Percentiles rank a stretch among this genome's conserved stretches.
These are phyloP conservation scores for Oryctes rhinoceros DNA, from an alignment of 1,140 invertebrate genomes.

Conservation along the genomic window DNA sequence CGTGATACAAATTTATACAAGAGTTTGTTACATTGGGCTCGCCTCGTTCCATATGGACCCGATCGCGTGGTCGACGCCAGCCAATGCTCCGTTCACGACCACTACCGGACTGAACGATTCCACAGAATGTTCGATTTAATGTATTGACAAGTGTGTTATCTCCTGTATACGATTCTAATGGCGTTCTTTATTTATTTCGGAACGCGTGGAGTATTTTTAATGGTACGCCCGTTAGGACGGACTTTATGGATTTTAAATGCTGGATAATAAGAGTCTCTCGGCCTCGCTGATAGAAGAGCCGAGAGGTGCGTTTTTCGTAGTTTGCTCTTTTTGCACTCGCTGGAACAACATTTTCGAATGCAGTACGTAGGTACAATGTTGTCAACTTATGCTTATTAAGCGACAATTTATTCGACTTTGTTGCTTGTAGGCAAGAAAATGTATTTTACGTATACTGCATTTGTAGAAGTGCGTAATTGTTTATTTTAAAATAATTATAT, in stretches of 20 bases:
- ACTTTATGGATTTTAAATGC: conserved; percentile 57
- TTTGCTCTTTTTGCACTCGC: neutral
- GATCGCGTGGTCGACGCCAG: neutral
- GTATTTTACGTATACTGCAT: too few relatives aligned
- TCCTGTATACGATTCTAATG: conserved; percentile 57
- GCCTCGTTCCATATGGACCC: conserved; percentile 52
- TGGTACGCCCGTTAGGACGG: conserved; percentile 49
- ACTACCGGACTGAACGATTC: conserved; percentile 48
- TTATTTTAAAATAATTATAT: too few relatives aligned
- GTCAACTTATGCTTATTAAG: conserved; percentile 17
- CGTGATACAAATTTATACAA: conserved; percentile 60
- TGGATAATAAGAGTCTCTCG: conserved; percentile 12
- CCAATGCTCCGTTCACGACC: conserved; percentile 17
- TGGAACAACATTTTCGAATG: neutral
- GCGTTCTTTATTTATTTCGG: conserved; percentile 55
- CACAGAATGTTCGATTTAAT: conserved; percentile 57
- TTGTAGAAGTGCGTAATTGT: too few relatives aligned
- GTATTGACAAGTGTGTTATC: conserved; percentile 60
- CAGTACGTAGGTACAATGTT: neutral
- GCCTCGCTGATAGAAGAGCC: neutral
- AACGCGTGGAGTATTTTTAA: conserved; percentile 56
- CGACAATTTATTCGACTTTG: neutral
- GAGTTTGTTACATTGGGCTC: conserved; percentile 55
- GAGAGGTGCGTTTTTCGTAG: neutral
- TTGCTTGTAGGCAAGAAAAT: neutral